Percentiles rank a stretch among this genome's conserved stretches.
phyloP scores from a whole-genome alignment of 2,888 invertebrate genomes.

The Lutraria lutraria region DNA sequence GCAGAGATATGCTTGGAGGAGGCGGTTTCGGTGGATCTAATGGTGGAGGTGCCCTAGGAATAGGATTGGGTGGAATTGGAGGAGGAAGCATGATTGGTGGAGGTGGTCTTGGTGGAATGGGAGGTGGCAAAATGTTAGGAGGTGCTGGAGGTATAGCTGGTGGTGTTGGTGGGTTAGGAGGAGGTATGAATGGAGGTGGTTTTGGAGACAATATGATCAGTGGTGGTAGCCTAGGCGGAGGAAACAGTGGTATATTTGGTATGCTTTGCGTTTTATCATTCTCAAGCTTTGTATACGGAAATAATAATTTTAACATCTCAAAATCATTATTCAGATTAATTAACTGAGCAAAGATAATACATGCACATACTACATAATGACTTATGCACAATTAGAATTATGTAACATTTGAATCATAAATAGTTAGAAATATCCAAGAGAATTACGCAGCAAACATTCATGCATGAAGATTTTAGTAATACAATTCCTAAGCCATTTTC shows the following conservation, averaged over 20 bases:
- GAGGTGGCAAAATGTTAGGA: conserved; percentile 31
- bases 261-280: neutral
- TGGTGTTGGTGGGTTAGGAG: conserved; percentile 19
- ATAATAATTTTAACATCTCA: neutral
- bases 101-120: conserved; percentile 3
- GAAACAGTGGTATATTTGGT: conserved; percentile 18
- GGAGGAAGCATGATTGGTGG: conserved; percentile 27
- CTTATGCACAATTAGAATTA: no score
- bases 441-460: neutral
- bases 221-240: neutral
- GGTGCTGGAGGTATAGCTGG: conserved; percentile 12
- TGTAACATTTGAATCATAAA: no score
- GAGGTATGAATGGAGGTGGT: neutral
- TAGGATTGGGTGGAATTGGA: conserved; percentile 18
- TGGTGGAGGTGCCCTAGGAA: conserved; percentile 26
- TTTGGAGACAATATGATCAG: neutral
- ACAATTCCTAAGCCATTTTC: no score
- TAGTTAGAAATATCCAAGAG: neutral
- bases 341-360: neutral
- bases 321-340: neutral
- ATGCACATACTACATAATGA: no score
- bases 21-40: neutral
- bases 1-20: conserved; percentile 4
- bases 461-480: no score
- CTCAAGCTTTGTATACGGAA: neutral